Base-by-base conservation (phyloP, 1,140 invertebrate species). In the Zaprionus ghesquierei region DNA sequence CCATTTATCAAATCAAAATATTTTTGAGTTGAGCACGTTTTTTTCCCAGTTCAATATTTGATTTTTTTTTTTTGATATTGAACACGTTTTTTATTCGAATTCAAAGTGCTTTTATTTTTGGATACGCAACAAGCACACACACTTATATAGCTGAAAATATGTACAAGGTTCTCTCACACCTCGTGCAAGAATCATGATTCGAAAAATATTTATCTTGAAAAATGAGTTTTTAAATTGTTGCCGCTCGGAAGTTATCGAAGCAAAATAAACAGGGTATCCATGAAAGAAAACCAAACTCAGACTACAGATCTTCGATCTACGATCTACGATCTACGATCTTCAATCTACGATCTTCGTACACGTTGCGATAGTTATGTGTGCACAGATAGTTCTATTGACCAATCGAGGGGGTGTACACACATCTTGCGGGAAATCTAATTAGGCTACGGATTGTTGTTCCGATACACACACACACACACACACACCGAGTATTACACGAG, bases 381-480 rank as follows among this genome's bases (percentile, higher is more conserved):
- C 18, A 9, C 15, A 44, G 41, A 44, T 20, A 9, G 8, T 44
- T 44, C 15, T 20, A 6, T 18, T 20, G 41, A 18, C 41, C 18
- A 20, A 20, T 44, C 15, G 41, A 5, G 5, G 10, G 18, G 41
- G 8, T 22, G 20, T 44, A 10, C 20, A 44, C 15, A 44, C 8
- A 50, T n/a, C 13, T 44, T 55, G 22, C 33, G 63, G 20, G 53
- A 25, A 15, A 8, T 46, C 22, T 58, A 66, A 58, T 58, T 13
- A 49, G 38, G 23, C 56, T 58, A 20, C 5, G 20, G 12, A 13
- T 20, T n/a, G n/a, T 54, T 55, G 35, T 18, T 41, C 35, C 15
- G 35, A 15, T 41, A 41, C 35, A 41, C n/a, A 41, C n/a, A 41
- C n/a, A 41, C n/a, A n/a, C n/a, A n/a, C n/a, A n/a, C n/a, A n/a